A percentile compares a stretch with the other conserved stretches of the same genome.
Evolutionary conservation across 2,797 vertebrate genomes (phyloP).

Genomic region (Eutrigla gurnardus): DNA sequence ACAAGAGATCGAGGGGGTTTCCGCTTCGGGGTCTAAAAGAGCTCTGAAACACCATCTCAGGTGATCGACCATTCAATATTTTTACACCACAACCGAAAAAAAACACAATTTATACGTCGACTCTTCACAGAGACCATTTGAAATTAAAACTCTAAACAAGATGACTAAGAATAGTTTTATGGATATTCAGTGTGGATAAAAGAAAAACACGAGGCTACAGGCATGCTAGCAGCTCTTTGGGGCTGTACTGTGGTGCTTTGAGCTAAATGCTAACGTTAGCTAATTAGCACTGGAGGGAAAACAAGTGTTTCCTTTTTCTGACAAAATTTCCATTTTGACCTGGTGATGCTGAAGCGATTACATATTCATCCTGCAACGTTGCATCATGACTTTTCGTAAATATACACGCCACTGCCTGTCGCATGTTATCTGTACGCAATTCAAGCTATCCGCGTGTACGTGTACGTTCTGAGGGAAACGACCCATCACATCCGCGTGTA

Average conservation of each 20-base stretch:
- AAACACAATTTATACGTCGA: no score
- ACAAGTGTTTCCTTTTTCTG: not conserved
- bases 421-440: no score
- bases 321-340: not conserved
- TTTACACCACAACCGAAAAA: not conserved
- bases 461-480: no score
- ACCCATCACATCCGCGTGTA: no score
- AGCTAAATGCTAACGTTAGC: not conserved
- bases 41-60: not conserved
- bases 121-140: no score
- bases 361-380: not conserved
- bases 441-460: no score
- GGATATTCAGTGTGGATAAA: not conserved
- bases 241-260: not conserved
- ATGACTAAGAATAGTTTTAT: not conserved
- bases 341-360: not conserved
- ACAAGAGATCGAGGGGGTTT: constrained; percentile 7
- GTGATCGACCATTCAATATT: not conserved
- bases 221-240: not conserved
- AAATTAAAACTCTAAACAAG: not conserved
- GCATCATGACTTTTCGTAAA: no score
- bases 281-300: not conserved
- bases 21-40: not conserved
- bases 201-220: not conserved
- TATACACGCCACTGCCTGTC: no score